phyloP scores from a whole-genome alignment of 2,113 vertebrate genomes.

The Rhinolophus sinicus region DNA sequence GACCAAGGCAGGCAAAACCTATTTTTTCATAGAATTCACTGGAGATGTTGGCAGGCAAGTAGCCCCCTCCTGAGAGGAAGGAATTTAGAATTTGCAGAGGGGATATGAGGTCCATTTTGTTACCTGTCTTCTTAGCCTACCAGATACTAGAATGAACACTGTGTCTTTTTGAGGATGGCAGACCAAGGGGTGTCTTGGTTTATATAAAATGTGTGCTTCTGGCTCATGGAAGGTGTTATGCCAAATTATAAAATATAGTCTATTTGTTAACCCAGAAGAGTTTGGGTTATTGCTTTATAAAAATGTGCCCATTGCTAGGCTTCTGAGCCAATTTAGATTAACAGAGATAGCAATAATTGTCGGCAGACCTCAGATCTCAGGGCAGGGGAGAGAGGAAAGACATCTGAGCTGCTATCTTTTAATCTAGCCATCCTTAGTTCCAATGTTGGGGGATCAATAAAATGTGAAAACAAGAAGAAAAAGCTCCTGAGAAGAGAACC shows the following conservation, averaged over 20 bases:
- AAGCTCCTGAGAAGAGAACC: constrained; percentile 24
- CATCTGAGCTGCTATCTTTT: neutral
- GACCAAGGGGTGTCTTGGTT: neutral
- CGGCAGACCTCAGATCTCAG: neutral
- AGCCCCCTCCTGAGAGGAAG: neutral
- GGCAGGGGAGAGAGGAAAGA: neutral
- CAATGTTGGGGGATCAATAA: constrained; percentile 51
- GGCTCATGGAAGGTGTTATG: neutral
- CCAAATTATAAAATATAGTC: constrained; percentile 39
- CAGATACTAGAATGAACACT: neutral
- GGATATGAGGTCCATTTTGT: neutral
- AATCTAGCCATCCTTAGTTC: neutral
- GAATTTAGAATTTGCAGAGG: constrained; percentile 11
- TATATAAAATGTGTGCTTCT: constrained; percentile 19
- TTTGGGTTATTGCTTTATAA: constrained; percentile 17
- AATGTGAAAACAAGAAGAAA: constrained; percentile 68
- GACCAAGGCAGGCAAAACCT: neutral
- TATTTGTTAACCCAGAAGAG: neutral
- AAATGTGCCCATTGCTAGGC: neutral
- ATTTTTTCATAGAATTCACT: constrained; percentile 19
- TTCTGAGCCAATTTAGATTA: constrained; percentile 20
- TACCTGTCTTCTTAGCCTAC: neutral
- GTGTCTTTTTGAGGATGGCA: neutral
- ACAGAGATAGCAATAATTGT: constrained; percentile 14
- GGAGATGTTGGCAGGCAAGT: neutral